These are phyloP conservation scores for Caerostris extrusa DNA, from an alignment of 1,140 invertebrate species.

Conservation along the genomic window DNA sequence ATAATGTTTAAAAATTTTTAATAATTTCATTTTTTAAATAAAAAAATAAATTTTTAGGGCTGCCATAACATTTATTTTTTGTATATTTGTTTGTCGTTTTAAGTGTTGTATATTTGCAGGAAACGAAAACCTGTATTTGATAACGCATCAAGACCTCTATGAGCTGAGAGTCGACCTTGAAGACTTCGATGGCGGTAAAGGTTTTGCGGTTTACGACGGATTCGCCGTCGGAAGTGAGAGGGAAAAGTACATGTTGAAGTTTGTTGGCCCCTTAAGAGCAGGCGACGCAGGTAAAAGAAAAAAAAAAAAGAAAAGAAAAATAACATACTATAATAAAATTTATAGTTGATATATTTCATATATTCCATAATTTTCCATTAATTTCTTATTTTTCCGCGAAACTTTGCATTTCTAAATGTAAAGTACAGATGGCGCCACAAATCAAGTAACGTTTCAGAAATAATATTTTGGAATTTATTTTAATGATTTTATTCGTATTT, in stretches of 20 bases:
- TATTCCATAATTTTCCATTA: too few relatives aligned
- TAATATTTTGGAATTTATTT: too few relatives aligned
- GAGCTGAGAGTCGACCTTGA: slow-evolving; percentile 86
- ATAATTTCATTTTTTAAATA: background rate
- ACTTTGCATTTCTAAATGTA: too few relatives aligned
- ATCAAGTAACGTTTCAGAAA: too few relatives aligned
- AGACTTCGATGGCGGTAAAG: slow-evolving; percentile 83
- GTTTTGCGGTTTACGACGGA: slow-evolving; percentile 85
- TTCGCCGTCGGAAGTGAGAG: slow-evolving; percentile 86
- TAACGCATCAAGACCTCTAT: slow-evolving; percentile 83
- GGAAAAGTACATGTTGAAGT: slow-evolving; percentile 86
- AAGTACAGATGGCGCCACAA: too few relatives aligned
- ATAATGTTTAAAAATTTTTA: background rate
- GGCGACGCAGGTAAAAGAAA: slow-evolving; percentile 61
- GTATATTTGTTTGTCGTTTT: background rate
- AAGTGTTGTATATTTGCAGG: slow-evolving; percentile 47
- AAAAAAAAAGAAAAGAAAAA: too few relatives aligned
- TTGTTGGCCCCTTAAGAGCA: slow-evolving; percentile 81
- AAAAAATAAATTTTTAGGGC: too few relatives aligned
- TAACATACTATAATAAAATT: too few relatives aligned
- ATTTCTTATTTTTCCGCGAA: too few relatives aligned
- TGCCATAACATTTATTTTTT: too few relatives aligned
- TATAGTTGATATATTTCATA: too few relatives aligned
- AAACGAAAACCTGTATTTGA: slow-evolving; percentile 81
- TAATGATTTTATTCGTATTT: too few relatives aligned